phyloP scores from a whole-genome alignment of 23 tunicate genomes.

The Botrylloides violaceus region DNA sequence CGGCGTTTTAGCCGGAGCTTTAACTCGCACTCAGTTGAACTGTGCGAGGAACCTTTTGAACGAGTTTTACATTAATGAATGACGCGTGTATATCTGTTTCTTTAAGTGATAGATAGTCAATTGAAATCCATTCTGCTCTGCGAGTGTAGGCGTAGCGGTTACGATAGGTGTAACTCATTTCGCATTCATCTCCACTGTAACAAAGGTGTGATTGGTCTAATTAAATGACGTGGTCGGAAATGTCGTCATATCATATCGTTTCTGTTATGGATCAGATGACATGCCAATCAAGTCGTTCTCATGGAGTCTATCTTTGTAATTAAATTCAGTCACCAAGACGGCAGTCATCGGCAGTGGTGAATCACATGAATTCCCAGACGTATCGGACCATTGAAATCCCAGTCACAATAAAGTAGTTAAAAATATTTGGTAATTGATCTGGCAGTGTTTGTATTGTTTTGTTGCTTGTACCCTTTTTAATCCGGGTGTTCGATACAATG shows the following conservation, averaged over 20 bases:
- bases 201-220: background rate
- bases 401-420: background rate
- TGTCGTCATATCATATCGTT: background rate
- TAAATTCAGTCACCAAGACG: background rate
- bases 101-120: background rate
- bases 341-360: background rate
- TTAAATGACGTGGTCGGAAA: background rate
- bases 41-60: background rate
- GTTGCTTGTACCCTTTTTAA: background rate
- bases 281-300: background rate
- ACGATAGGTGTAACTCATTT: background rate
- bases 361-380: background rate
- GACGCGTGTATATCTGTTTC: background rate
- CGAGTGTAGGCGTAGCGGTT: background rate
- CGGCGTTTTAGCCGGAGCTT: background rate
- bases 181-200: background rate
- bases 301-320: background rate
- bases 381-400: background rate
- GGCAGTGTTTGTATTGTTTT: background rate
- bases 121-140: background rate
- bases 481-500: background rate
- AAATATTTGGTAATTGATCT: background rate
- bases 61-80: background rate
- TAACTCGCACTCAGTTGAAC: background rate
- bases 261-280: background rate